These are phyloP conservation scores for Andrena cerasifolii DNA, from an alignment of 1,140 invertebrate genomes.

Conservation along the genomic window DNA sequence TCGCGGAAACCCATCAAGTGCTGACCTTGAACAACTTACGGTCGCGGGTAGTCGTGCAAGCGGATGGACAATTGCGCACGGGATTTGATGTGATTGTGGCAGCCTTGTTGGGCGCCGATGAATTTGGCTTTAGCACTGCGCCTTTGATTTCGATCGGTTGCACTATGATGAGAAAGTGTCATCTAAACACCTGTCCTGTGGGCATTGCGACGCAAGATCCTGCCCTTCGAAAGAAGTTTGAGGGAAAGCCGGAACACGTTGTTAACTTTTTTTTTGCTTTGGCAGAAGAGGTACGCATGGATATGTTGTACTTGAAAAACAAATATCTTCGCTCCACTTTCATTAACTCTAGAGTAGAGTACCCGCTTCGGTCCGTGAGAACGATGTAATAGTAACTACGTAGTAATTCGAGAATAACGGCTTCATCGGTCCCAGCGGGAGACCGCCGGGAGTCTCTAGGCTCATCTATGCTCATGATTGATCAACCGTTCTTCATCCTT, in stretches of 20 bases:
- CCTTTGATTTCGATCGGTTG: constrained; percentile 98
- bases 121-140: constrained; percentile 99
- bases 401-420: too few species aligned
- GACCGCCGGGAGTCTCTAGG: too few species aligned
- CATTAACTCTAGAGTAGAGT: too few species aligned
- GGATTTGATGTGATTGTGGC: constrained; percentile 99
- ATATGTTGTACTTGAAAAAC: not conserved
- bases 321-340: too few species aligned
- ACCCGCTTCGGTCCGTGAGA: too few species aligned
- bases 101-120: constrained; percentile 97
- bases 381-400: too few species aligned
- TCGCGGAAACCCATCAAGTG: constrained; percentile 98
- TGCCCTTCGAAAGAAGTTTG: constrained; percentile 96
- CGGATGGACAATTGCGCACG: constrained; percentile 96
- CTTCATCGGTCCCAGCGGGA: too few species aligned
- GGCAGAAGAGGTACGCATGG: constrained; percentile 95
- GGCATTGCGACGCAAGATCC: constrained; percentile 99
- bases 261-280: constrained; percentile 99
- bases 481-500: too few species aligned
- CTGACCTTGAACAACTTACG: constrained; percentile 97
- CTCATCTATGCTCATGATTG: too few species aligned
- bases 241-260: constrained; percentile 98
- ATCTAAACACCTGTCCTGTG: constrained; percentile 99
- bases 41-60: constrained; percentile 96
- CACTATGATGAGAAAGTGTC: constrained; percentile 99